Base-by-base conservation (phyloP, 2,797 vertebrate species). In the Pitangus sulphuratus region DNA sequence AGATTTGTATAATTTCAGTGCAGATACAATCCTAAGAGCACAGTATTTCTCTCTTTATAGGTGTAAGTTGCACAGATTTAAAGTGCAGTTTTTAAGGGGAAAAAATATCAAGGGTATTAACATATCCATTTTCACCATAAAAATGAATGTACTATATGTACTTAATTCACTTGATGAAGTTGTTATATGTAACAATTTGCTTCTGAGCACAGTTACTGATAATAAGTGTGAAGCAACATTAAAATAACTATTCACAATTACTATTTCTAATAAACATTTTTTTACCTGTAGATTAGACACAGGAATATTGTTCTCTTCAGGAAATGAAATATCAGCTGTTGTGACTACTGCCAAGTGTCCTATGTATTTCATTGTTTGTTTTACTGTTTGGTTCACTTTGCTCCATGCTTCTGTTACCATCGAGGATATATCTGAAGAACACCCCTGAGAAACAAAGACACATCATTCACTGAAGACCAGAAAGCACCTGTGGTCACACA, bases 341-440 rank as follows among this genome's bases (percentile, higher is more conserved):
- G 97, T 98, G 90, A 99, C 92, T 33, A 97, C 97, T 17, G 98
- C 98, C 92, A 99, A 94, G 85, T 98, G 98, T 76, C 98, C 98
- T 35, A 98, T 90, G 10, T 89, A 82, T 31, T 97, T 97, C 75
- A 98, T 84, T 5, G 98, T 97, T 33, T 97, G 97, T 50, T 98
- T 98, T 84, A 98, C 85, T 72, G 97, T 98, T 81, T 97, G 96
- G 25, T 97, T 94, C 84, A 98, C 98, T 98, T 99, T 99, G 84
- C 95, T 98, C 70, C 95, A 95, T 48, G 99, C 98, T 96, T 99
- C 99, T 19, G 96, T 98, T 92, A 99, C 99, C 99, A 99, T 99
- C 0, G 98, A 98, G 24, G 98, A 97, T 95, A 99, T 99, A 97
- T 99, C 99, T 18, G 99, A 99, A 95, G 98, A 98, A 90, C 99